Evolutionary conservation across 1,140 invertebrate species (phyloP).

Genomic region (Heliconius eleuchia): DNA sequence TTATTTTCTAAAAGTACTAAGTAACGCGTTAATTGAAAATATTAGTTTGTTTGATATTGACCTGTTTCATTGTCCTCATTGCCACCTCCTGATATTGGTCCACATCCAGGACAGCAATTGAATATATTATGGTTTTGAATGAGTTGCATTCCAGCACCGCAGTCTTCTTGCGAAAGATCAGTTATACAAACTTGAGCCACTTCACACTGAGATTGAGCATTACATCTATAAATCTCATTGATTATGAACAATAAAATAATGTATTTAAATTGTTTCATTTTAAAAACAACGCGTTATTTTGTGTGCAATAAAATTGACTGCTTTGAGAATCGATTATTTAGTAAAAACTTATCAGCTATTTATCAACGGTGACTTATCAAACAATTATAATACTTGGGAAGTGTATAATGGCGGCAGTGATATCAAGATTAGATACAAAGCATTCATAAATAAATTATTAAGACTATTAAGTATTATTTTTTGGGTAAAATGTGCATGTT

Average conservation of each 20-base stretch:
- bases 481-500: neutral
- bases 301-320: slow-evolving; percentile 27
- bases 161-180: slow-evolving; percentile 60
- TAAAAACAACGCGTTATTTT: neutral
- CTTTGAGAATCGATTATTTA: slow-evolving; percentile 26
- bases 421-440: slow-evolving; percentile 12
- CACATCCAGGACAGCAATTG: slow-evolving; percentile 73
- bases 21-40: too few relatives aligned
- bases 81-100: slow-evolving; percentile 22
- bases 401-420: slow-evolving; percentile 9
- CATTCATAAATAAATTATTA: neutral
- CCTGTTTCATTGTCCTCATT: slow-evolving; percentile 16
- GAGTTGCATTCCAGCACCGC: slow-evolving; percentile 46
- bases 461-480: neutral
- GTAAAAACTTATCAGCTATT: slow-evolving; percentile 27
- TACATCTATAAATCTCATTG: neutral
- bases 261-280: slow-evolving; percentile 30
- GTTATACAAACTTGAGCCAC: slow-evolving; percentile 65
- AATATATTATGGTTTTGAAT: slow-evolving; percentile 53
- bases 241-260: slow-evolving; percentile 28
- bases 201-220: slow-evolving; percentile 44
- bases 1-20: too few relatives aligned
- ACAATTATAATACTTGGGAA: slow-evolving; percentile 25
- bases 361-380: slow-evolving; percentile 63
- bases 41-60: neutral